phyloP scores from a whole-genome alignment of 2,888 invertebrate species.

The Acleris holmiana region DNA sequence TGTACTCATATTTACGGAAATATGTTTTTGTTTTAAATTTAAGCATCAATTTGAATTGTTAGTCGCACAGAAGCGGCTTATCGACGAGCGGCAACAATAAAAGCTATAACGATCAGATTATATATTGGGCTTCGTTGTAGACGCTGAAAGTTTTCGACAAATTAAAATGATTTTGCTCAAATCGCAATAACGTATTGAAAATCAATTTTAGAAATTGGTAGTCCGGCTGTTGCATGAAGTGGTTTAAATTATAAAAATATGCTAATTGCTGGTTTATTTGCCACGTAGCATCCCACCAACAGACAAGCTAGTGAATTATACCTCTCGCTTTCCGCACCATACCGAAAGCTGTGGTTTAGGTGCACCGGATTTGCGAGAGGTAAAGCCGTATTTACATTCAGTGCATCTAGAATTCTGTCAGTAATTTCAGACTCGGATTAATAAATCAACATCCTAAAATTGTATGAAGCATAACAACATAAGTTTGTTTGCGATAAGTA shows the following conservation, averaged over 20 bases:
- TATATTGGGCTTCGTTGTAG: conserved; percentile 27
- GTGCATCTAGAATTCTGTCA: conserved; percentile 31
- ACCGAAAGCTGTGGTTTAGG: conserved; percentile 19
- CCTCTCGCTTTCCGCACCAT: not conserved
- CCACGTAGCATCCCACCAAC: not conserved
- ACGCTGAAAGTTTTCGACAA: conserved; percentile 11
- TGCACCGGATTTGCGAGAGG: conserved; percentile 9
- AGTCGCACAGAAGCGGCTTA: conserved; percentile 19
- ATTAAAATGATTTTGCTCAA: not conserved
- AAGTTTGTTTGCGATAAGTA: conserved; percentile 37
- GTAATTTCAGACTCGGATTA: conserved; percentile 29
- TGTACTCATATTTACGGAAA: conserved; percentile 35
- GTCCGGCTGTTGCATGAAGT: conserved; percentile 3
- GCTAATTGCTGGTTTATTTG: not conserved
- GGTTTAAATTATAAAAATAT: not conserved
- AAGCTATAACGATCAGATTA: conserved; percentile 29
- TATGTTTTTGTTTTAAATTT: conserved; percentile 7
- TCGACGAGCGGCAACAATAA: conserved; percentile 22
- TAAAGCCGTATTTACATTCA: conserved; percentile 23
- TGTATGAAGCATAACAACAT: conserved; percentile 37
- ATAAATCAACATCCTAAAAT: conserved; percentile 38
- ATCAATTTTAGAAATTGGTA: conserved; percentile 17
- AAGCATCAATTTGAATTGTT: conserved; percentile 19
- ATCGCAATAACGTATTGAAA: conserved; percentile 17
- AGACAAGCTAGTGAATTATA: conserved; percentile 7